Percentiles rank a stretch among this genome's conserved stretches.
Evolutionary conservation across 2,888 invertebrate species (phyloP).

Genomic region (Agriopis marginaria): DNA sequence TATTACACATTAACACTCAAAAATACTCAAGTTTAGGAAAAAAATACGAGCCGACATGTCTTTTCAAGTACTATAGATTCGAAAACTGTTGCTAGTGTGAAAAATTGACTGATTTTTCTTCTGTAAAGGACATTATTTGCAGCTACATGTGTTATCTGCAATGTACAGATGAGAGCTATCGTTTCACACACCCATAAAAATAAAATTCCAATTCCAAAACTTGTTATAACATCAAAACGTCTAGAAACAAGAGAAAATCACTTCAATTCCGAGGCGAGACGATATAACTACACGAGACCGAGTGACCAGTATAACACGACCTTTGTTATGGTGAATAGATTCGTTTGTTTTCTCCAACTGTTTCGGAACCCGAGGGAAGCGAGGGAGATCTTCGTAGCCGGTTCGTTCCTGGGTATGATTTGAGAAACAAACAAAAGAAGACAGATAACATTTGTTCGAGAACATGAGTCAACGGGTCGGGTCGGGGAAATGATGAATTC

Average conservation of each 20-base stretch:
- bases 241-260: conserved; percentile 56
- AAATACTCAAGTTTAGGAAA: too few relatives aligned
- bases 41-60: too few relatives aligned
- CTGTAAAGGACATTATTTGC: not conserved
- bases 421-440: conserved; percentile 83
- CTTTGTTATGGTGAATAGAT: conserved; percentile 45
- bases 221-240: conserved; percentile 41
- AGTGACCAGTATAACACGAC: conserved; percentile 59
- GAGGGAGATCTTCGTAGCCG: conserved; percentile 54
- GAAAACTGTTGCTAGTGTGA: not conserved
- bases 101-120: not conserved
- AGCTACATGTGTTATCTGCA: not conserved
- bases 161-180: not conserved
- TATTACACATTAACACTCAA: too few relatives aligned
- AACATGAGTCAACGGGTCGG: conserved; percentile 77
- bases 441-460: conserved; percentile 83
- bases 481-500: conserved; percentile 49
- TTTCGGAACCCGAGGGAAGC: conserved; percentile 34
- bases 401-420: conserved; percentile 60
- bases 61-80: not conserved
- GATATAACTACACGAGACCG: conserved; percentile 63
- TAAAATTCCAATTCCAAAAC: conserved; percentile 26
- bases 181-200: not conserved
- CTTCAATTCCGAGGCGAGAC: conserved; percentile 58
- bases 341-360: conserved; percentile 32